Evolutionary conservation across 2,797 vertebrate genomes (phyloP).

Genomic region (Novumbra hubbsi): DNA sequence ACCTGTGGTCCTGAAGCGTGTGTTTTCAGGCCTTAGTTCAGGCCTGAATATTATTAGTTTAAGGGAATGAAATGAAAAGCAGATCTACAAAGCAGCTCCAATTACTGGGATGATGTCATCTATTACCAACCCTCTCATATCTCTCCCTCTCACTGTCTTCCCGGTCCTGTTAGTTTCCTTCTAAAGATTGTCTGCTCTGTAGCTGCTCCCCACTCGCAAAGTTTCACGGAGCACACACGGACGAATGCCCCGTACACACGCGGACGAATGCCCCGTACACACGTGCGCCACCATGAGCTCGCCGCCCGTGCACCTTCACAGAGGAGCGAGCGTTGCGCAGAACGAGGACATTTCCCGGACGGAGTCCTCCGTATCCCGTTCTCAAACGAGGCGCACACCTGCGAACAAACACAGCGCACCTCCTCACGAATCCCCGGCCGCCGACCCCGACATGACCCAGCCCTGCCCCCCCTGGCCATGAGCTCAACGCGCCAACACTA

Average conservation of each 20-base stretch:
- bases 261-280: too few relatives aligned
- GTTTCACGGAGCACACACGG: background rate
- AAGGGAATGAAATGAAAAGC: constrained; percentile 1
- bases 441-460: background rate
- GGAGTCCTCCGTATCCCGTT: background rate
- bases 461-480: background rate
- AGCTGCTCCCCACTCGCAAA: background rate
- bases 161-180: too few relatives aligned
- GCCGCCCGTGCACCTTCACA: too few relatives aligned
- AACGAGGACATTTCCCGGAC: background rate
- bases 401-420: background rate
- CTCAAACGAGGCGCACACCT: background rate
- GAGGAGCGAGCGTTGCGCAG: too few relatives aligned
- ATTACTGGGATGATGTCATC: constrained; percentile 3
- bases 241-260: background rate
- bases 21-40: background rate
- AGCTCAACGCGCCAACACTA: background rate
- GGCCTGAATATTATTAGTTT: background rate
- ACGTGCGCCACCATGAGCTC: too few relatives aligned
- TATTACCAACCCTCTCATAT: background rate
- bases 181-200: background rate
- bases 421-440: background rate
- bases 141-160: too few relatives aligned
- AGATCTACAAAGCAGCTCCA: background rate
- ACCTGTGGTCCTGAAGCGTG: background rate